Conservation (phyloP, 2,113 vertebrate genomes). For the Mugil cephalus region DNA sequence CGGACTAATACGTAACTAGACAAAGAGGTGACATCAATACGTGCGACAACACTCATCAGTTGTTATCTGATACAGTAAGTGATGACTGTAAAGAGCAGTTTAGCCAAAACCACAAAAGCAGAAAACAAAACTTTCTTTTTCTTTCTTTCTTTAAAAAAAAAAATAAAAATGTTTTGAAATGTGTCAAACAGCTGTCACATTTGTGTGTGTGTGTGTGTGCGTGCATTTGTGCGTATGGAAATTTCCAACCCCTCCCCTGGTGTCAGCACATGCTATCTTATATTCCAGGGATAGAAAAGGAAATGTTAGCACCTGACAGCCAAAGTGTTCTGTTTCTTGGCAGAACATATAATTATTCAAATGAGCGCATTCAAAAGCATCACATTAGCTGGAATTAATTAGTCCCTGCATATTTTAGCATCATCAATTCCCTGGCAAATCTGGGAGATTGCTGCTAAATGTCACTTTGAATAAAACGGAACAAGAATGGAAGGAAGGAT, state of each 20-base stretch:
- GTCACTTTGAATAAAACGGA: constrained; percentile 80
- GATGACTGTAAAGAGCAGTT: background rate
- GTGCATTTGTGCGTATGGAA: constrained; percentile 36
- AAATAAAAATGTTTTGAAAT: too few species aligned
- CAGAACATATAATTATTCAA: constrained; percentile 81
- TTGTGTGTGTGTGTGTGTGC: background rate
- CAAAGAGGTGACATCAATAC: background rate
- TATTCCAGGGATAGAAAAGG: constrained; percentile 51
- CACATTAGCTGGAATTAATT: constrained; percentile 83
- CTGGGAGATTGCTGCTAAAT: constrained; percentile 77
- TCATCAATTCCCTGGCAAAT: constrained; percentile 72
- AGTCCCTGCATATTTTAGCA: constrained; percentile 81
- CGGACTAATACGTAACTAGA: background rate
- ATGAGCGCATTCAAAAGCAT: constrained; percentile 79
- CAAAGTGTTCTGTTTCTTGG: constrained; percentile 76
- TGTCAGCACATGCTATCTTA: constrained; percentile 52
- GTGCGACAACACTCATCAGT: background rate
- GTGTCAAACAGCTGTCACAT: constrained; percentile 44
- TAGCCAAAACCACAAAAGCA: constrained; percentile 1
- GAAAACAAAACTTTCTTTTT: constrained; percentile 8
- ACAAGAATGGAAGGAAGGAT: constrained; percentile 47
- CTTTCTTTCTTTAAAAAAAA: background rate
- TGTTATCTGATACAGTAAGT: constrained; percentile 1
- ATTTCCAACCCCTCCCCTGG: constrained; percentile 43
- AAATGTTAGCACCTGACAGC: constrained; percentile 75